Conservation (phyloP, 1,140 invertebrate species). For the Luehdorfia chinensis region DNA sequence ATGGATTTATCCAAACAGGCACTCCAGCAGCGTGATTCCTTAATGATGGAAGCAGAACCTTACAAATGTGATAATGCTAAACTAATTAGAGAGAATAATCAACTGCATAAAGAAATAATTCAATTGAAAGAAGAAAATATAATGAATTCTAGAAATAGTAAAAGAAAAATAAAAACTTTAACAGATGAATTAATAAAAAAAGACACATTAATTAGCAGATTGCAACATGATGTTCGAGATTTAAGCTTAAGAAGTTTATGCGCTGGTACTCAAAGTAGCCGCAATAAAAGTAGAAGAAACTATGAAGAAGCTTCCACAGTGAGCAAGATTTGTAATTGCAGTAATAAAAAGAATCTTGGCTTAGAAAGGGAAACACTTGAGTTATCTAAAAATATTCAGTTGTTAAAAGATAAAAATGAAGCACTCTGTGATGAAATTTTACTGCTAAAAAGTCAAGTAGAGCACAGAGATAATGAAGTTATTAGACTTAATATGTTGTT, state of each 20-base stretch:
- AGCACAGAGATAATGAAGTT: conserved; percentile 81
- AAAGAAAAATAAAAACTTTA: conserved; percentile 55
- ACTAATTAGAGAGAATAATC: conserved; percentile 84
- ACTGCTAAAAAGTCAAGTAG: conserved; percentile 64
- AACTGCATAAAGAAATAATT: conserved; percentile 82
- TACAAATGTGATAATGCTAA: conserved; percentile 85
- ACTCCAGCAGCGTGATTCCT: conserved; percentile 77
- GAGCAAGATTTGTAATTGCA: conserved; percentile 50
- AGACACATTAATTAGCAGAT: conserved; percentile 55
- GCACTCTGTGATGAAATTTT: conserved; percentile 57
- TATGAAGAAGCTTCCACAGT: conserved; percentile 35
- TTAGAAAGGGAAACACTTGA: conserved; percentile 42
- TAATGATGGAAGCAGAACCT: conserved; percentile 80
- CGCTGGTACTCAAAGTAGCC: conserved; percentile 64
- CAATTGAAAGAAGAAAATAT: conserved; percentile 79
- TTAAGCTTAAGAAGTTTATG: conserved; percentile 65
- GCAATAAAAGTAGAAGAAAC: conserved; percentile 61
- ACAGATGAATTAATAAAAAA: conserved; percentile 60
- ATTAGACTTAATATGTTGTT: conserved; percentile 79
- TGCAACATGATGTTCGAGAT: conserved; percentile 65
- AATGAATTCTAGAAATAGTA: conserved; percentile 44
- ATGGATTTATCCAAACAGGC: conserved; percentile 84
- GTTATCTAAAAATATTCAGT: conserved; percentile 40
- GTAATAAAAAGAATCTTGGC: conserved; percentile 33
- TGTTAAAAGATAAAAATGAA: conserved; percentile 54